Conservation (phyloP, 2,113 vertebrate genomes). For the Podarcis cretensis region DNA sequence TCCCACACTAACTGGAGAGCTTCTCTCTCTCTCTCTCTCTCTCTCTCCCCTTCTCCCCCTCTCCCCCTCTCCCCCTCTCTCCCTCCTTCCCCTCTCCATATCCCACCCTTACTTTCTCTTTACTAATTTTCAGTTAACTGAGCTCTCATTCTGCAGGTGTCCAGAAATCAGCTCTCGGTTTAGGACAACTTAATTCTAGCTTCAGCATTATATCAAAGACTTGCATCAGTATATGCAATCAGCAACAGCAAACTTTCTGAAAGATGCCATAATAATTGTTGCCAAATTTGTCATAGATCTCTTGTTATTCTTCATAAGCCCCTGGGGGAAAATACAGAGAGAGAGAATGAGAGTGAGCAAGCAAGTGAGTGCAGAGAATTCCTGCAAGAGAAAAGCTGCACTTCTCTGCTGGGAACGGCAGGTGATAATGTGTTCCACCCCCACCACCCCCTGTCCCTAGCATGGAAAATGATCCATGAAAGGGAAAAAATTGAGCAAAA, state of each 20-base stretch:
- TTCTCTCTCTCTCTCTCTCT: neutral
- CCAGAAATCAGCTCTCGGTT: neutral
- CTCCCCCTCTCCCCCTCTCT: no score
- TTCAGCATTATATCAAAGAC: slow-evolving; percentile 46
- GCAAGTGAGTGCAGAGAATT: slow-evolving; percentile 8
- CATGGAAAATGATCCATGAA: neutral
- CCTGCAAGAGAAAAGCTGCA: slow-evolving; percentile 12
- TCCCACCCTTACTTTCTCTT: neutral
- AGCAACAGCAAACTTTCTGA: slow-evolving; percentile 39
- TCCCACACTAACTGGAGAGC: no score
- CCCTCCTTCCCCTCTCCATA: no score
- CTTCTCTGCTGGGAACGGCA: neutral
- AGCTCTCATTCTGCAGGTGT: neutral
- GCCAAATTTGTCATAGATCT: slow-evolving; percentile 52
- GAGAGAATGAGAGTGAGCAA: neutral
- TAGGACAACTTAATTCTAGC: slow-evolving; percentile 36
- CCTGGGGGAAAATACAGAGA: slow-evolving; percentile 44
- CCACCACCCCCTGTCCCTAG: neutral
- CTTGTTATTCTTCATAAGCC: slow-evolving; percentile 59
- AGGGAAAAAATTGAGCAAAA: slow-evolving; percentile 1
- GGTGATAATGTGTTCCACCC: neutral
- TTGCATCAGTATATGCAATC: slow-evolving; percentile 37
- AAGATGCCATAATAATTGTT: slow-evolving; percentile 61
- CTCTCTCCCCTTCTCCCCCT: no score
- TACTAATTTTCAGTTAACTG: neutral